Evolutionary conservation across 1,140 invertebrate genomes (phyloP).

Genomic region (Stegodyphus dumicola): DNA sequence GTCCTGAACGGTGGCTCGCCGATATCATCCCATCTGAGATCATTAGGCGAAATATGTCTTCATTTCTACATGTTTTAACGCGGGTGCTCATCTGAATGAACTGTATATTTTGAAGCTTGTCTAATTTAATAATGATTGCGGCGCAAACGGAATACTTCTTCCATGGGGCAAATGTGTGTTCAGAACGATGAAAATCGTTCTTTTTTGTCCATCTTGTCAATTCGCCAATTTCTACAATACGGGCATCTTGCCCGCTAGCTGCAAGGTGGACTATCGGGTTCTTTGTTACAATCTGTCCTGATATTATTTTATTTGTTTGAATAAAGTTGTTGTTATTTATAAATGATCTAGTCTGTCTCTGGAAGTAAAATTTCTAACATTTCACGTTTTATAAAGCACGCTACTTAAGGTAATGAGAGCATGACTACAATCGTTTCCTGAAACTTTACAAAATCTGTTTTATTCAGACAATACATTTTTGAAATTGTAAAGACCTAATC

Average conservation of each 20-base stretch:
- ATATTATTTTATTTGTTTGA: conserved; percentile 46
- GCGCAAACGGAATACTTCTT: conserved; percentile 4
- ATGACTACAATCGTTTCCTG: too few species aligned
- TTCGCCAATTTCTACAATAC: conserved; percentile 13
- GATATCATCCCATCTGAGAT: conserved; percentile 34
- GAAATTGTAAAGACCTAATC: too few species aligned
- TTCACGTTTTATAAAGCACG: too few species aligned
- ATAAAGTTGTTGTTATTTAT: conserved; percentile 42
- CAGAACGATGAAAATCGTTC: not conserved
- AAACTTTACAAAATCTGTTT: too few species aligned
- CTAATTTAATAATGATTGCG: not conserved
- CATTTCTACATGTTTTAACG: conserved; percentile 36
- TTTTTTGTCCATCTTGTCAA: conserved; percentile 18
- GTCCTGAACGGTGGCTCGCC: conserved; percentile 40
- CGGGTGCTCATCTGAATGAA: conserved; percentile 50
- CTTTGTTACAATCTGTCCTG: conserved; percentile 37
- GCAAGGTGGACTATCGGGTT: conserved; percentile 36
- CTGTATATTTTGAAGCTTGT: conserved; percentile 17
- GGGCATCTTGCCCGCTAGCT: not conserved
- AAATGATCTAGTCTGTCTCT: not conserved
- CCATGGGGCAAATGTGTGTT: not conserved
- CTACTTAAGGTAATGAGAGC: too few species aligned
- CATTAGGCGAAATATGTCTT: not conserved
- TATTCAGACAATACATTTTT: too few species aligned
- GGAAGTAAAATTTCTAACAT: too few species aligned